Conservation (phyloP, 2,888 invertebrate species). For the Ormyrus pomaceus region DNA sequence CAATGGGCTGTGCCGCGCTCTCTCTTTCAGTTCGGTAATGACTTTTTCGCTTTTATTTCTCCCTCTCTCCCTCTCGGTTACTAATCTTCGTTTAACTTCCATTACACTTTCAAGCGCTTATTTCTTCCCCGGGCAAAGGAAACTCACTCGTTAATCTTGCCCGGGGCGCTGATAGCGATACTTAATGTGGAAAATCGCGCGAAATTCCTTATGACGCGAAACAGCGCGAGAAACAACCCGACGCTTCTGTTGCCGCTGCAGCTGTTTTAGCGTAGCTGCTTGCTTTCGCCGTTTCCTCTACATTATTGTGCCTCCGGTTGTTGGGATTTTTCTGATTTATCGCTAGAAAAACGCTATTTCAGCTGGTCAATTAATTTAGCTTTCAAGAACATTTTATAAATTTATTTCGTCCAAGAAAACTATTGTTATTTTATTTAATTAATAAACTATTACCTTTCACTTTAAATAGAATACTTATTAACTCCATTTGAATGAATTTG, state of each 20-base stretch:
- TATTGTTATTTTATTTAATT: no score
- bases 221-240: constrained; percentile 29
- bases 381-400: no score
- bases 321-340: neutral
- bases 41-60: constrained; percentile 47
- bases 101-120: constrained; percentile 55
- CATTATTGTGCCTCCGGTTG: constrained; percentile 22
- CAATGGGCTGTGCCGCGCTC: neutral
- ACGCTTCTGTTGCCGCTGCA: no score
- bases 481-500: no score
- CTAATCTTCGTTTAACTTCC: constrained; percentile 58
- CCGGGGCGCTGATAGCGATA: constrained; percentile 46
- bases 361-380: no score
- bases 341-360: no score
- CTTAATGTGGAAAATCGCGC: constrained; percentile 50
- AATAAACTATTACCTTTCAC: neutral
- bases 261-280: neutral
- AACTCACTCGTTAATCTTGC: constrained; percentile 53
- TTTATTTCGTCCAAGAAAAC: no score
- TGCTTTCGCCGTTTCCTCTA: constrained; percentile 19
- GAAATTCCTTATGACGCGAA: constrained; percentile 45
- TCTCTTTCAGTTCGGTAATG: constrained; percentile 38
- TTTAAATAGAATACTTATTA: neutral
- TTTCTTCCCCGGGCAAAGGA: constrained; percentile 33
- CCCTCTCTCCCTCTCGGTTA: constrained; percentile 33